phyloP scores from a whole-genome alignment of 2,113 vertebrate species.

The Butorides virescens region DNA sequence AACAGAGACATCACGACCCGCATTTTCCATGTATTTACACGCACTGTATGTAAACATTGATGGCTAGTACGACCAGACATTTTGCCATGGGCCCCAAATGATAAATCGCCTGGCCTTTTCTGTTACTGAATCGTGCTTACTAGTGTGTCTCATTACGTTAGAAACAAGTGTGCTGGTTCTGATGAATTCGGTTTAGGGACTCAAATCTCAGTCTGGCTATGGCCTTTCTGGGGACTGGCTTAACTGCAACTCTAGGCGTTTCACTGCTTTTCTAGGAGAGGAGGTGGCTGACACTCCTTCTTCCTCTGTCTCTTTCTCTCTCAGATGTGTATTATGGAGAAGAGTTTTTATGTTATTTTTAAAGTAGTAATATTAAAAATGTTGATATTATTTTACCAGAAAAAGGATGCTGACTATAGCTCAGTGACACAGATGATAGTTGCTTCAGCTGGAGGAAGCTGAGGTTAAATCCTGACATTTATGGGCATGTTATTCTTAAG shows the following conservation, averaged over 20 bases:
- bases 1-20: not conserved
- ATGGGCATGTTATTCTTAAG: not conserved
- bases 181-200: accelerated
- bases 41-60: too few species aligned
- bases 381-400: not conserved
- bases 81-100: not conserved
- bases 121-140: accelerated
- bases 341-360: not conserved
- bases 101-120: not conserved
- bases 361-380: not conserved
- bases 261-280: not conserved
- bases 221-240: accelerated
- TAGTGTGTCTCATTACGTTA: accelerated
- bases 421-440: not conserved
- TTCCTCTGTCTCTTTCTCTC: not conserved
- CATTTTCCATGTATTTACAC: not conserved
- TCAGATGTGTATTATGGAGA: not conserved
- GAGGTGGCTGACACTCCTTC: not conserved
- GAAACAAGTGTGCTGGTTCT: not conserved
- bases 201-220: not conserved
- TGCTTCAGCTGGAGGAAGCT: not conserved
- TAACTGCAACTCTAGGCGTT: not conserved
- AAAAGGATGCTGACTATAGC: not conserved
- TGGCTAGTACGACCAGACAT: not conserved
- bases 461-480: not conserved